These are phyloP conservation scores for Platycheirus rosarum DNA, from an alignment of 2,888 invertebrate species.

Conservation along the genomic window DNA sequence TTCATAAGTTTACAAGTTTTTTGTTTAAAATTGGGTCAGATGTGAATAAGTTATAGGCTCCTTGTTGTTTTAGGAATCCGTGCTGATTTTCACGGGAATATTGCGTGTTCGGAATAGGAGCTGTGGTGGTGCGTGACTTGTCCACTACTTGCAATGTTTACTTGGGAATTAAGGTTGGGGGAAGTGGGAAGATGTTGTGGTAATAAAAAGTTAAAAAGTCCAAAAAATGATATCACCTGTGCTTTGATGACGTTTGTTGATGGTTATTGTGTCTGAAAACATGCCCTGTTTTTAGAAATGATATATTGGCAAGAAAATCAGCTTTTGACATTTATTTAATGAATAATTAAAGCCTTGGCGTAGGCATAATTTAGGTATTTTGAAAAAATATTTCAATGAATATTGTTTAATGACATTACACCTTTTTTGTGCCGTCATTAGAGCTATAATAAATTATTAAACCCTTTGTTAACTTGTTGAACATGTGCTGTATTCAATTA, in stretches of 20 bases:
- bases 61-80: conserved; percentile 34
- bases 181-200: conserved; percentile 22
- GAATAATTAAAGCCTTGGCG: neutral
- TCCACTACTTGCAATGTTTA: conserved; percentile 28
- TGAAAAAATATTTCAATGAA: too few species aligned
- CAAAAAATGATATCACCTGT: conserved; percentile 25
- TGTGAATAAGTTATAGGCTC: conserved; percentile 52
- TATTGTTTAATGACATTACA: too few species aligned
- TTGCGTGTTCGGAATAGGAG: conserved; percentile 53
- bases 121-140: conserved; percentile 60
- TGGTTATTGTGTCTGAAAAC: conserved; percentile 1
- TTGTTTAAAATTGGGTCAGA: conserved; percentile 60
- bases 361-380: too few species aligned
- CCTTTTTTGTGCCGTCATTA: too few species aligned
- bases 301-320: neutral
- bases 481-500: too few species aligned
- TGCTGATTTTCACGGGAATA: conserved; percentile 28
- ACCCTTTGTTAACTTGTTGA: too few species aligned
- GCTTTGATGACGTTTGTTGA: neutral
- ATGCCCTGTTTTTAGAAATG: conserved; percentile 1
- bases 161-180: conserved; percentile 41
- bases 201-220: conserved; percentile 21
- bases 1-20: conserved; percentile 9
- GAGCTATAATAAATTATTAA: too few species aligned
- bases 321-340: neutral